These are phyloP conservation scores for Tringa solitaria DNA, from an alignment of 2,113 vertebrate species.

Conservation along the genomic window DNA sequence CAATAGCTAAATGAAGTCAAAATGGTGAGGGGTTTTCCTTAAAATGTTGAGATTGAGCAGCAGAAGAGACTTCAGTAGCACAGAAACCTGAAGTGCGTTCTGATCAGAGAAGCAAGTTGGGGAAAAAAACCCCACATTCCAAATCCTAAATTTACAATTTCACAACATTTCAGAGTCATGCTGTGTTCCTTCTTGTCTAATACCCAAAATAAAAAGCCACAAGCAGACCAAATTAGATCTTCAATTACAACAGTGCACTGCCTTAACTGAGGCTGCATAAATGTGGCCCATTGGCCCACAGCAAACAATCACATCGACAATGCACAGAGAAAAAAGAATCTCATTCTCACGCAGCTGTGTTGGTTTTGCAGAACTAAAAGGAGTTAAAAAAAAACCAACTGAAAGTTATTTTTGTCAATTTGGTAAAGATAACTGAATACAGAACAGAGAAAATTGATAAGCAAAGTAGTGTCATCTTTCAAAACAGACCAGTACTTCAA, in stretches of 20 bases:
- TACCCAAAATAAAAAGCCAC: background rate
- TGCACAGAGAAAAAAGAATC: background rate
- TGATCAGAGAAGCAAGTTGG: background rate
- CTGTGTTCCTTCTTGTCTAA: background rate
- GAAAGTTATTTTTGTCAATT: conserved; percentile 16
- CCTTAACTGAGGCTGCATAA: background rate
- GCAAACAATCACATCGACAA: background rate
- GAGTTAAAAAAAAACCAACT: background rate
- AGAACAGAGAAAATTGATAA: background rate
- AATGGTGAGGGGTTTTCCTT: background rate
- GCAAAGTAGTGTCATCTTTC: background rate
- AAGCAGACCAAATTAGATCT: background rate
- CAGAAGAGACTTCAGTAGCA: background rate
- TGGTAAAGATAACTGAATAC: background rate
- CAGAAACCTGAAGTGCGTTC: background rate
- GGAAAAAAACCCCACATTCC: background rate
- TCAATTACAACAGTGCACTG: background rate
- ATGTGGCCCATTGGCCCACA: background rate
- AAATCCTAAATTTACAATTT: background rate
- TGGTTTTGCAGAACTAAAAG: conserved; percentile 5
- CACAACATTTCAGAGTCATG: background rate
- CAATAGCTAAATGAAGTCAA: background rate
- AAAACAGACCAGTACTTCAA: background rate
- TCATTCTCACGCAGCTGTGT: background rate
- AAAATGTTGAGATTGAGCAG: background rate